Percentiles rank a stretch among this genome's conserved stretches.
Conservation (phyloP, 2,113 vertebrate species). For the Eptesicus fuscus region DNA sequence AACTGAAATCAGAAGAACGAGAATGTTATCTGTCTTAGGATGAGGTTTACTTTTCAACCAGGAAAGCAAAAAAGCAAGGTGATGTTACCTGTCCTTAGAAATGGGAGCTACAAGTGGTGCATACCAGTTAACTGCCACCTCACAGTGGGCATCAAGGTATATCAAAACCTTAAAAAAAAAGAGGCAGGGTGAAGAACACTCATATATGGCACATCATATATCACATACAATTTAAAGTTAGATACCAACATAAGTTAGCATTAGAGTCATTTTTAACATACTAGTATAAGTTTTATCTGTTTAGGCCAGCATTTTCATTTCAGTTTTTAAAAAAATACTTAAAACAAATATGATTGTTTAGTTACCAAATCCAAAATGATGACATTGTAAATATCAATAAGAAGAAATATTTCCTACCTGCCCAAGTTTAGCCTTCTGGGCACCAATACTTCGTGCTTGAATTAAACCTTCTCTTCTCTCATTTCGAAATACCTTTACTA, state of each 20-base stretch:
- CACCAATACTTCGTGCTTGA: constrained; percentile 97
- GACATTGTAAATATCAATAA: neutral
- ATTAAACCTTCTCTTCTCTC: constrained; percentile 97
- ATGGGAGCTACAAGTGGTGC: constrained; percentile 95
- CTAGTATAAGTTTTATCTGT: neutral
- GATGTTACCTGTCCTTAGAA: constrained; percentile 95
- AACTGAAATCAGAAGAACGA: neutral
- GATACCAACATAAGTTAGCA: constrained; percentile 11
- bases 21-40: constrained; percentile 29
- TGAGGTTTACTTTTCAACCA: constrained; percentile 58
- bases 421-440: constrained; percentile 93
- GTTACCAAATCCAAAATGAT: neutral
- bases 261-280: neutral
- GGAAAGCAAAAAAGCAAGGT: constrained; percentile 56
- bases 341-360: neutral
- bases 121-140: constrained; percentile 98
- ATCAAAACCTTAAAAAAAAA: constrained; percentile 91
- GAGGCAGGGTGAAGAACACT: constrained; percentile 58
- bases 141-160: constrained; percentile 98
- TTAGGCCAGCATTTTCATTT: constrained; percentile 54
- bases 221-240: constrained; percentile 14
- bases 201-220: neutral
- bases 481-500: constrained; percentile 96
- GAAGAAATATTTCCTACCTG: constrained; percentile 84
- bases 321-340: neutral